phyloP scores from a whole-genome alignment of 2,113 vertebrate genomes.

The Sinocyclocheilus rhinocerous region DNA sequence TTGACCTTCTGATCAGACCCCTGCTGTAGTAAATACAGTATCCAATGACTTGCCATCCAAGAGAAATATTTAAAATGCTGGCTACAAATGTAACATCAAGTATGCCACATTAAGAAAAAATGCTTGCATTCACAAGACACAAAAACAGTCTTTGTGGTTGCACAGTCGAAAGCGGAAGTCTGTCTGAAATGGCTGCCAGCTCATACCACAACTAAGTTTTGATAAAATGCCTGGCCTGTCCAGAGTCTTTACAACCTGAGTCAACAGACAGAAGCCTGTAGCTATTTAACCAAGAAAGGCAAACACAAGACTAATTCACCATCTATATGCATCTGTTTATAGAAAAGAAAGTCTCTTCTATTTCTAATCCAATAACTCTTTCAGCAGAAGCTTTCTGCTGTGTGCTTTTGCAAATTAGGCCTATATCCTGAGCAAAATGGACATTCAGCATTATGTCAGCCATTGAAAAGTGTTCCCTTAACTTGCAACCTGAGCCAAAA shows the following conservation, averaged over 20 bases:
- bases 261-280: conserved; percentile 47
- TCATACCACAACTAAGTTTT: conserved; percentile 59
- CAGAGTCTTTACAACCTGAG: conserved; percentile 51
- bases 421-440: conserved; percentile 25
- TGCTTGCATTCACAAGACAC: conserved; percentile 26
- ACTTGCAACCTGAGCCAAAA: conserved; percentile 20
- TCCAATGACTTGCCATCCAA: background rate
- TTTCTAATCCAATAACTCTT: conserved; percentile 1
- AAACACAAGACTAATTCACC: conserved; percentile 30
- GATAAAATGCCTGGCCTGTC: conserved; percentile 65
- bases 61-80: background rate
- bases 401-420: conserved; percentile 17
- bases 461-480: conserved; percentile 25
- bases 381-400: background rate
- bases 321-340: conserved; percentile 16
- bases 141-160: conserved; percentile 64
- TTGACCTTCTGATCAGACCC: conserved; percentile 17
- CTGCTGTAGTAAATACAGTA: background rate
- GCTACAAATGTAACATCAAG: background rate
- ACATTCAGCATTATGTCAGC: conserved; percentile 34
- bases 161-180: conserved; percentile 70
- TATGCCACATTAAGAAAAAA: conserved; percentile 10
- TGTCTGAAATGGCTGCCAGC: conserved; percentile 74
- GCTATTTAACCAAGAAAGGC: conserved; percentile 1
- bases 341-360: background rate